Percentiles rank a stretch among this genome's conserved stretches.
Evolutionary conservation across 2,113 vertebrate species (phyloP).

Genomic region (Psephotus haematonotus): DNA sequence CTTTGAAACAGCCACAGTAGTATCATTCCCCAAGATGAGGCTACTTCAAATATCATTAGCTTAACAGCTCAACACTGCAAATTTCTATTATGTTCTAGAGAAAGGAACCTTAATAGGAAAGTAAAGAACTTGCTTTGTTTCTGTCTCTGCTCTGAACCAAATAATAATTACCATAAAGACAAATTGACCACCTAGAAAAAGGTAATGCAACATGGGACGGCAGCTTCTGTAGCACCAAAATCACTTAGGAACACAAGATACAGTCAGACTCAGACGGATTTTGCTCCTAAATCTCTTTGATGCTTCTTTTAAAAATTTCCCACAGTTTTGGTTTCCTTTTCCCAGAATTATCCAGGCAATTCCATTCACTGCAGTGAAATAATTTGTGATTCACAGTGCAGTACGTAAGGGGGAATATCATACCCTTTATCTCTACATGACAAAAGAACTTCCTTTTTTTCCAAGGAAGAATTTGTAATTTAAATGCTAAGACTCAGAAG

Average conservation of each 20-base stretch:
- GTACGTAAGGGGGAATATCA: conserved; percentile 27
- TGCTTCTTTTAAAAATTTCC: neutral
- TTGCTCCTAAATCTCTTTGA: neutral
- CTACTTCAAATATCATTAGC: neutral
- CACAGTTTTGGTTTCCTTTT: neutral
- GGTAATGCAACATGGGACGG: neutral
- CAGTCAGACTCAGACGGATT: neutral
- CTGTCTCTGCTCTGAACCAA: neutral
- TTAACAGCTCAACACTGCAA: neutral
- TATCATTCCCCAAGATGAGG: neutral
- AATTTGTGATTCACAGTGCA: conserved; percentile 12
- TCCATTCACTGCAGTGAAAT: neutral
- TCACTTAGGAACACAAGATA: neutral
- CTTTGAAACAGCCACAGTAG: neutral
- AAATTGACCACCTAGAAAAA: neutral
- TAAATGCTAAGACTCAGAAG: neutral
- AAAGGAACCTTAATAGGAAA: neutral
- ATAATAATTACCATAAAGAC: neutral
- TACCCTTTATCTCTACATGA: conserved; percentile 24
- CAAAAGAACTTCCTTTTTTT: conserved; percentile 27
- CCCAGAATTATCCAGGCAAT: neutral
- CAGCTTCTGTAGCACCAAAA: neutral
- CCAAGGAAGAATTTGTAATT: conserved; percentile 7
- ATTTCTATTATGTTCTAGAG: neutral
- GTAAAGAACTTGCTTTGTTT: neutral